Conservation (phyloP, 2,888 invertebrate species). For the Hoplodrina blanda region DNA sequence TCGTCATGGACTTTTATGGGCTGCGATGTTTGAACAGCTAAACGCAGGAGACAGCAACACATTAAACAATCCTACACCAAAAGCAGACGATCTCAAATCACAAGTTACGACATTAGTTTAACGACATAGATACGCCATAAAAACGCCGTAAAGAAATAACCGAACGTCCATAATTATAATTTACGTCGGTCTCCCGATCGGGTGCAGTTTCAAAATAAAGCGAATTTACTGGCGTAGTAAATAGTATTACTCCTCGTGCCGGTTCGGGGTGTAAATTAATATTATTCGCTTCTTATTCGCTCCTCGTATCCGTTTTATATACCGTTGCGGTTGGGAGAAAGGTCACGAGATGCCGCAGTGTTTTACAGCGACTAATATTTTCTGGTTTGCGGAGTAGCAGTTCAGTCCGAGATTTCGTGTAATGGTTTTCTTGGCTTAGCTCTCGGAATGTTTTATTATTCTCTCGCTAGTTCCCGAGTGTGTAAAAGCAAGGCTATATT, state of each 20-base stretch:
- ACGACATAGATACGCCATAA: slow-evolving; percentile 49
- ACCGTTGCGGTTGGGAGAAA: slow-evolving; percentile 36
- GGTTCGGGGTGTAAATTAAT: slow-evolving; percentile 66
- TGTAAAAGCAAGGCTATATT: slow-evolving; percentile 25
- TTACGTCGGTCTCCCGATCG: slow-evolving; percentile 44
- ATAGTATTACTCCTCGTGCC: slow-evolving; percentile 66
- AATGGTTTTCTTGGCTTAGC: slow-evolving; percentile 49
- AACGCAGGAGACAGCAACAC: slow-evolving; percentile 31
- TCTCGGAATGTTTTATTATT: slow-evolving; percentile 46
- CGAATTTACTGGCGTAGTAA: slow-evolving; percentile 72
- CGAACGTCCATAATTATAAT: slow-evolving; percentile 50
- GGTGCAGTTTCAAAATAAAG: slow-evolving; percentile 65
- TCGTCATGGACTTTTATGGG: slow-evolving; percentile 30
- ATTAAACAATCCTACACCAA: slow-evolving; percentile 44
- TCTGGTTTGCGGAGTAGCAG: slow-evolving; percentile 42
- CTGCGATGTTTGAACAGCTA: slow-evolving; percentile 26
- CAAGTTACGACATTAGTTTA: slow-evolving; percentile 48
- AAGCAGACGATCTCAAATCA: slow-evolving; percentile 45
- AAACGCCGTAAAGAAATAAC: slow-evolving; percentile 53
- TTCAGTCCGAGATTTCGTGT: slow-evolving; percentile 35
- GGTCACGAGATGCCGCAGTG: slow-evolving; percentile 44
- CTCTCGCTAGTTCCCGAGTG: slow-evolving; percentile 28
- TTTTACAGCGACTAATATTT: slow-evolving; percentile 48
- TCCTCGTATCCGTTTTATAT: slow-evolving; percentile 41
- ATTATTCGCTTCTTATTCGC: slow-evolving; percentile 51